Evolutionary conservation across 2,888 invertebrate genomes (phyloP).

Genomic region (Meiosimyza decipiens): DNA sequence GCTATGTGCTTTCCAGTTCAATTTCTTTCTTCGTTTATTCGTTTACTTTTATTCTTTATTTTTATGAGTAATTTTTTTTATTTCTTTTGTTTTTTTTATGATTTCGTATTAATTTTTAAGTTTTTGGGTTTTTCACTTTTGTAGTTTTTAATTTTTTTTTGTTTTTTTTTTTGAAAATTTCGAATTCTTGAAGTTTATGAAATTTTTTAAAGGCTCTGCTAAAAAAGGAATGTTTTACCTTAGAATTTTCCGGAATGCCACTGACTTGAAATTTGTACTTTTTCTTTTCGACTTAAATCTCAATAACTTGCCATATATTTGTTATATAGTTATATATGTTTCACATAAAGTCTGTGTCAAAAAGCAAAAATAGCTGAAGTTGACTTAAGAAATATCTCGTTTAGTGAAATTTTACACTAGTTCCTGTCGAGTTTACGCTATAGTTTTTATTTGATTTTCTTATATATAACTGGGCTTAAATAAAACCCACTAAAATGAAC

Average conservation of each 20-base stretch:
- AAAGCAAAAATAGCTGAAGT: too few relatives aligned
- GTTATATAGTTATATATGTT: too few relatives aligned
- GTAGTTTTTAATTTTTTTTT: constrained; percentile 36
- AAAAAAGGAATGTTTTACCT: constrained; percentile 29
- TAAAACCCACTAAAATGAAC: too few relatives aligned
- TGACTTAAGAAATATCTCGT: too few relatives aligned
- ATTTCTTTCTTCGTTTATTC: constrained; percentile 39
- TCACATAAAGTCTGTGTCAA: too few relatives aligned
- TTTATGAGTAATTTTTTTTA: not conserved
- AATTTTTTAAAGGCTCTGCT: constrained; percentile 27
- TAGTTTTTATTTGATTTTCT: too few relatives aligned
- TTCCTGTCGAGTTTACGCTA: too few relatives aligned
- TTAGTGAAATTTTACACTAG: too few relatives aligned
- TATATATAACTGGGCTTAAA: too few relatives aligned
- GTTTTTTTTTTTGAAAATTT: constrained; percentile 33
- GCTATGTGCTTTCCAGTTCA: constrained; percentile 55
- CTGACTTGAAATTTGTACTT: constrained; percentile 21
- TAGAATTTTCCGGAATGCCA: constrained; percentile 54
- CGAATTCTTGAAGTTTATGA: too few relatives aligned
- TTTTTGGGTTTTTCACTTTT: constrained; percentile 35
- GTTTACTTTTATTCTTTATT: constrained; percentile 29
- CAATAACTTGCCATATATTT: too few relatives aligned
- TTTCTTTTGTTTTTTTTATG: not conserved
- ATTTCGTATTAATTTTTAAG: not conserved
- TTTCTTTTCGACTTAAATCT: not conserved